phyloP scores from a whole-genome alignment of 92 coral and sea anemone species.

The Parazoanthus darwini region DNA sequence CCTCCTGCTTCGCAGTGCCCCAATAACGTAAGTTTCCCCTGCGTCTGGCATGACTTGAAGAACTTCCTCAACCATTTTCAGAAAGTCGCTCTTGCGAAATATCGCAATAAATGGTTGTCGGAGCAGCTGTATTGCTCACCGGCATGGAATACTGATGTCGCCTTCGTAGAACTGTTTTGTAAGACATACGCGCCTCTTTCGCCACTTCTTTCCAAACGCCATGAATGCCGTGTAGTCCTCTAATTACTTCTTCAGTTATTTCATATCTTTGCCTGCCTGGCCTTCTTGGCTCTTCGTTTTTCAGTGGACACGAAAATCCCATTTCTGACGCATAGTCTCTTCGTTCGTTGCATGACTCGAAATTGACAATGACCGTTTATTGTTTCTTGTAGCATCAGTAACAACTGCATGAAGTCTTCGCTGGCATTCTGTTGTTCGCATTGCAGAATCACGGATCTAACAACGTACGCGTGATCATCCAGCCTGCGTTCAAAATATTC shows the following conservation, averaged over 20 bases:
- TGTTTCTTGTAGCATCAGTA: constrained; percentile 42
- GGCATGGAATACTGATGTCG: constrained; percentile 45
- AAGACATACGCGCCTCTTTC: constrained; percentile 51
- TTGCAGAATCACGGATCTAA: constrained; percentile 53
- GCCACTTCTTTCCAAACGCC: constrained; percentile 58
- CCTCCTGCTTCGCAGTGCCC: constrained; percentile 49
- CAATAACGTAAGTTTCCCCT: constrained; percentile 21
- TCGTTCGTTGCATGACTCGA: constrained; percentile 34
- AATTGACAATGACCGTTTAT: constrained; percentile 33
- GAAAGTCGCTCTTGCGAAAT: constrained; percentile 26
- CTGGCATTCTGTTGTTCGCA: constrained; percentile 49
- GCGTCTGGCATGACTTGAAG: constrained; percentile 30
- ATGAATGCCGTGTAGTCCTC: constrained; percentile 57
- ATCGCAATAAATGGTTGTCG: constrained; percentile 40
- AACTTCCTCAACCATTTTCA: constrained; percentile 17
- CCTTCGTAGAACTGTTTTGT: constrained; percentile 56
- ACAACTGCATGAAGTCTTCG: constrained; percentile 43
- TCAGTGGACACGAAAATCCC: constrained; percentile 60
- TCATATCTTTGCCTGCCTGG: constrained; percentile 63
- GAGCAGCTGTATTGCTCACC: constrained; percentile 39
- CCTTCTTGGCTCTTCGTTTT: constrained; percentile 31
- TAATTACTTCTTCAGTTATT: constrained; percentile 49
- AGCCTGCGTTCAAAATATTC: constrained; percentile 65
- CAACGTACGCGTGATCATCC: constrained; percentile 56
- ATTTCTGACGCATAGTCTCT: constrained; percentile 46